phyloP scores from a whole-genome alignment of 2,113 vertebrate species.

The Glaucidium brasilianum region DNA sequence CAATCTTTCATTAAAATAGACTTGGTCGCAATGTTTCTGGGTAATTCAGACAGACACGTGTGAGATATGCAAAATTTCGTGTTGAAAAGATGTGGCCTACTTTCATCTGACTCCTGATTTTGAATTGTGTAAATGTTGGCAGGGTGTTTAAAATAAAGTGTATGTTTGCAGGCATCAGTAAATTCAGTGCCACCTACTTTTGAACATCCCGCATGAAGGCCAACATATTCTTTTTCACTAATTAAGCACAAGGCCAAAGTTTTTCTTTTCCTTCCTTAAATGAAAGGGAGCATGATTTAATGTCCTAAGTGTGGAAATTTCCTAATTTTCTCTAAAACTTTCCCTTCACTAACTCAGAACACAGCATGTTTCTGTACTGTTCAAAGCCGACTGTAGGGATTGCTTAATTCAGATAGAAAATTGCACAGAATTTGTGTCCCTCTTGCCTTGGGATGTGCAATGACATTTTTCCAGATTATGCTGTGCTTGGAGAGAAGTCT shows the following conservation, averaged over 20 bases:
- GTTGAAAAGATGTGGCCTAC: neutral
- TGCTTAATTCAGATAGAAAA: conserved; percentile 21
- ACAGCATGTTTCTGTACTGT: neutral
- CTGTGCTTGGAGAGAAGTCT: neutral
- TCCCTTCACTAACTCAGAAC: conserved; percentile 2
- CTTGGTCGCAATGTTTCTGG: neutral
- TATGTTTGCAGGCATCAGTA: neutral
- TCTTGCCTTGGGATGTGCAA: neutral
- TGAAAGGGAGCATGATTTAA: neutral
- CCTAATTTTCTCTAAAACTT: conserved; percentile 23
- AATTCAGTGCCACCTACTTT: neutral
- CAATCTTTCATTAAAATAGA: neutral
- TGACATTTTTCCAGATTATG: neutral
- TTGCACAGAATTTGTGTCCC: neutral
- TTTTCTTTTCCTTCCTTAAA: neutral
- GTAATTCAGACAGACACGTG: neutral
- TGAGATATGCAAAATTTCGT: neutral
- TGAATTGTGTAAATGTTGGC: neutral
- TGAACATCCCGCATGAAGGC: neutral
- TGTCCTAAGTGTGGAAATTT: neutral
- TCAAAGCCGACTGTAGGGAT: neutral
- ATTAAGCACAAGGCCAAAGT: neutral
- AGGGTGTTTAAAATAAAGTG: neutral
- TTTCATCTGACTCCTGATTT: neutral
- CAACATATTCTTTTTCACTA: neutral